These are phyloP conservation scores for Drosophila nigromelanica DNA, from an alignment of 1,140 invertebrate genomes.

Conservation along the genomic window DNA sequence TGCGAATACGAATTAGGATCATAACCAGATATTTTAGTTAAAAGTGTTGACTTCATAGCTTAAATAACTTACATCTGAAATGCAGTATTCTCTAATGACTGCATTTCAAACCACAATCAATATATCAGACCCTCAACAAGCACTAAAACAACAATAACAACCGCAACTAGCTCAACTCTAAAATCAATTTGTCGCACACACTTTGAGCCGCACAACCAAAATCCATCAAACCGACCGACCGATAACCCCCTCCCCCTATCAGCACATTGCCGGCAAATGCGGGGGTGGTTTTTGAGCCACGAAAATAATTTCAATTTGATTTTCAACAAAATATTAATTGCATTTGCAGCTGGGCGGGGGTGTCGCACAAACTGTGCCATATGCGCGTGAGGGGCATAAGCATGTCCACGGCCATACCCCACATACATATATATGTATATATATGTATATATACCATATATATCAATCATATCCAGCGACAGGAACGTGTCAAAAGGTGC, in stretches of 20 bases:
- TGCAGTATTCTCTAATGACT: not conserved
- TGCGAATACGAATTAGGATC: no score
- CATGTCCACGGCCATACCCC: not conserved
- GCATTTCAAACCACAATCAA: not conserved
- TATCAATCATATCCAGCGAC: slow-evolving; percentile 64
- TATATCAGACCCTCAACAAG: slow-evolving; percentile 24
- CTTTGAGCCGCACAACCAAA: slow-evolving; percentile 28
- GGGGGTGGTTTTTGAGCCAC: slow-evolving; percentile 51
- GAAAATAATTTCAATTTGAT: slow-evolving; percentile 76
- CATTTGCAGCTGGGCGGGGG: slow-evolving; percentile 46
- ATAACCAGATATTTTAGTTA: no score
- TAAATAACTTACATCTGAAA: not conserved
- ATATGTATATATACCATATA: not conserved
- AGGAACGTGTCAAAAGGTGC: slow-evolving; percentile 38
- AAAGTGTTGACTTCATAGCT: no score
- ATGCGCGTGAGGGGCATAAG: slow-evolving; percentile 50
- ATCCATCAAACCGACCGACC: not conserved
- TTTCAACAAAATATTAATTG: slow-evolving; percentile 76
- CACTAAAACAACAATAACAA: slow-evolving; percentile 31
- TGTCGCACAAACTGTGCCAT: slow-evolving; percentile 61
- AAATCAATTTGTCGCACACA: slow-evolving; percentile 73
- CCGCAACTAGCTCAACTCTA: slow-evolving; percentile 32
- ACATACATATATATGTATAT: no score
- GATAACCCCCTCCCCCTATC: slow-evolving; percentile 24
- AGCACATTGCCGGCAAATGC: slow-evolving; percentile 5